These are phyloP conservation scores for Meloidogyne exigua DNA, from an alignment of 1,140 invertebrate species.

Conservation along the genomic window DNA sequence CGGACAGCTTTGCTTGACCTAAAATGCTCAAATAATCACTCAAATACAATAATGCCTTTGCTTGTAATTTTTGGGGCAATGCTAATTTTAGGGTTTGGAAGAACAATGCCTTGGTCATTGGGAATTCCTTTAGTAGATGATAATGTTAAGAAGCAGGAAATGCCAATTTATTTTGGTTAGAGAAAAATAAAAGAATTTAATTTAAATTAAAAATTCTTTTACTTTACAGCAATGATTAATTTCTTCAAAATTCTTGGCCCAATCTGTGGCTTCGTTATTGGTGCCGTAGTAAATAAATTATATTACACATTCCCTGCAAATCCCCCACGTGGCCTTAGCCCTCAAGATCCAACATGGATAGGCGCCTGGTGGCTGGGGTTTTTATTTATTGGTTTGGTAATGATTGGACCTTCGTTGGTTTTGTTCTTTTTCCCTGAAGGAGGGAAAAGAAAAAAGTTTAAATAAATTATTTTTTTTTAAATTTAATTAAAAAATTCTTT, in stretches of 20 bases:
- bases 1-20: constrained; percentile 32
- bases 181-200: neutral
- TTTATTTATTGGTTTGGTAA: constrained; percentile 46
- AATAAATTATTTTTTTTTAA: too few species aligned
- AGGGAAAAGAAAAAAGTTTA: neutral
- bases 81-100: constrained; percentile 53
- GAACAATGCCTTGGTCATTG: constrained; percentile 41
- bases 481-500: neutral
- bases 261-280: constrained; percentile 61
- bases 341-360: constrained; percentile 41
- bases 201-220: neutral
- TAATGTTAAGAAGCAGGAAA: constrained; percentile 58
- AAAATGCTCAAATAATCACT: constrained; percentile 39
- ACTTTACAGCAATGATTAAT: constrained; percentile 51
- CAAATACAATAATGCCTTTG: constrained; percentile 55
- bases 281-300: constrained; percentile 56
- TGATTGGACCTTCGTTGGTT: constrained; percentile 27
- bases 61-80: constrained; percentile 56
- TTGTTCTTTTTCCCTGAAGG: constrained; percentile 38
- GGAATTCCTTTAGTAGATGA: constrained; percentile 63
- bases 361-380: constrained; percentile 64
- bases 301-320: constrained; percentile 50
- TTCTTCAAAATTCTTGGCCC: constrained; percentile 62
- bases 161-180: constrained; percentile 60
- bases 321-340: constrained; percentile 27